Conservation (phyloP, 2,888 invertebrate genomes). For the Andricus curvator region DNA sequence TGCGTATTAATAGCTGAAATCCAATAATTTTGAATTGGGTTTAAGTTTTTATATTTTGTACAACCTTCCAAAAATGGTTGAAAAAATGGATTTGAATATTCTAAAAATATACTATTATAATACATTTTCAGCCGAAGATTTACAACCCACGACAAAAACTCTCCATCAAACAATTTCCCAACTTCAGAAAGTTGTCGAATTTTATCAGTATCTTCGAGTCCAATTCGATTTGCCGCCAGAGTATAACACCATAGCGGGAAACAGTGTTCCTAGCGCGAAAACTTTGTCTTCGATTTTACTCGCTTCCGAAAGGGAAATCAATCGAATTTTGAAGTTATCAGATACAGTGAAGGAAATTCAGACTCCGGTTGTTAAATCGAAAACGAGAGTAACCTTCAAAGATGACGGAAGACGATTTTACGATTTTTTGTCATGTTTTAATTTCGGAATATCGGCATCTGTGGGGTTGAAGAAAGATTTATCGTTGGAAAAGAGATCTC, state of each 20-base stretch:
- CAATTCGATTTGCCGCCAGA: slow-evolving; percentile 69
- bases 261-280: slow-evolving; percentile 59
- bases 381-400: slow-evolving; percentile 72
- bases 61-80: too few relatives aligned
- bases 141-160: slow-evolving; percentile 66
- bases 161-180: slow-evolving; percentile 66
- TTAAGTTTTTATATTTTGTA: too few relatives aligned
- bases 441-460: slow-evolving; percentile 66
- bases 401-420: slow-evolving; percentile 71
- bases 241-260: slow-evolving; percentile 66
- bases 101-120: too few relatives aligned
- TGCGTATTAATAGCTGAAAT: slow-evolving; percentile 38
- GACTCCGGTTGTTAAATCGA: slow-evolving; percentile 54
- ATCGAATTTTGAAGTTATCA: slow-evolving; percentile 73
- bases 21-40: too few relatives aligned
- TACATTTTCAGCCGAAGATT: slow-evolving; percentile 63
- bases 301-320: slow-evolving; percentile 76
- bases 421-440: slow-evolving; percentile 75
- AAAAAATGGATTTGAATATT: too few relatives aligned
- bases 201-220: slow-evolving; percentile 69
- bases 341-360: slow-evolving; percentile 64
- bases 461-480: slow-evolving; percentile 77
- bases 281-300: slow-evolving; percentile 64
- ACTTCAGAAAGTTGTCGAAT: slow-evolving; percentile 65
- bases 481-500: slow-evolving; percentile 74